Evolutionary conservation across 2,888 invertebrate genomes (phyloP).

Genomic region (Lingula anatina): DNA sequence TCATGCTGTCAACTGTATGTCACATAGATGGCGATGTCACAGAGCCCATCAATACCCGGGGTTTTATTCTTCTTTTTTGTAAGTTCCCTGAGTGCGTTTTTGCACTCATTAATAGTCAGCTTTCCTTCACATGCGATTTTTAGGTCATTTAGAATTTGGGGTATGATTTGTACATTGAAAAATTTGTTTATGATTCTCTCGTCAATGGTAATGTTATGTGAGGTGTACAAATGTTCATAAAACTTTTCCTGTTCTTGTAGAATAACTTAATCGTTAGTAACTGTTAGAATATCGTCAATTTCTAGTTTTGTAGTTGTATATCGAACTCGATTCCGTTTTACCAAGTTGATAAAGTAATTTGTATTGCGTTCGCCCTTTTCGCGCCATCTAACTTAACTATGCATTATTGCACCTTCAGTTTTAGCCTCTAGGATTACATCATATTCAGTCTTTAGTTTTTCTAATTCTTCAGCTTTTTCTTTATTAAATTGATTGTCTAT

Average conservation of each 20-base stretch:
- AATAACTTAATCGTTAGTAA: constrained; percentile 1
- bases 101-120: constrained; percentile 3
- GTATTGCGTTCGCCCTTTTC: constrained; percentile 4
- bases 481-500: too few relatives aligned
- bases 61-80: constrained; percentile 13
- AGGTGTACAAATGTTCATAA: constrained; percentile 1
- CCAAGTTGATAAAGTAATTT: constrained; percentile 6
- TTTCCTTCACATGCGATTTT: constrained; percentile 4
- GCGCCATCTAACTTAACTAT: constrained; percentile 1
- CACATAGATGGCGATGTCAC: too few relatives aligned
- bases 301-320: constrained; percentile 3
- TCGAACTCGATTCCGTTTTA: not conserved
- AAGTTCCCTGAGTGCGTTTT: constrained; percentile 6
- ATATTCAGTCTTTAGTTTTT: too few relatives aligned
- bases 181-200: constrained; percentile 3
- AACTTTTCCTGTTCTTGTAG: not conserved
- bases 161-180: constrained; percentile 2
- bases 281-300: not conserved
- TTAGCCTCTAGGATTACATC: too few relatives aligned
- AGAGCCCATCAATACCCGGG: constrained; percentile 18
- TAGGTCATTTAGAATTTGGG: not conserved
- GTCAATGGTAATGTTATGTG: not conserved
- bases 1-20: too few relatives aligned
- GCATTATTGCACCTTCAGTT: constrained; percentile 1
- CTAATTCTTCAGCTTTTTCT: too few relatives aligned